Base-by-base conservation (phyloP, 1,140 invertebrate species). In the Drosophila bocki region DNA sequence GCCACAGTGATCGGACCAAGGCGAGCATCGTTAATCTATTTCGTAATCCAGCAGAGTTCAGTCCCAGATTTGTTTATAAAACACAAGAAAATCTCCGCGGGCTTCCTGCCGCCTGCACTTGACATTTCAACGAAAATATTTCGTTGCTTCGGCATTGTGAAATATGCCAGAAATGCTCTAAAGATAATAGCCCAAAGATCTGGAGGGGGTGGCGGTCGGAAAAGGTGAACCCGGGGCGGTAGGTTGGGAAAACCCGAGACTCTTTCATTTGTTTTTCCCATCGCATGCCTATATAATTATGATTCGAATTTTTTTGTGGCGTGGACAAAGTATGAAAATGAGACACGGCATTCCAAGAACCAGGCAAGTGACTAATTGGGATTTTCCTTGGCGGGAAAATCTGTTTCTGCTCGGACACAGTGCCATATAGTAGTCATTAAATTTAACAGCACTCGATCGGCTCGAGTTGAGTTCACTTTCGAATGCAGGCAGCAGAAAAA, bases 121-220 rank as follows among this genome's bases (percentile, higher is more conserved):
- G 84, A 88, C 84, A 88, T 90, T 88, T 88, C 77, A 81, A 79
- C 68, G 71, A 76, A 87, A 86, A 86, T 82, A 82, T 86, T 86
- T 84, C 72, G 65, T 75, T 64, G 57, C 51, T 68, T 68, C 62
- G 79, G 69, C 74, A 75, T 90, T 90, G 87, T 82, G 78, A 88
- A 90, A 72, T 78, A 88, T 90, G 81, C 85, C 76, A 90, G 63
- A 79, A 82, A 88, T 81, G 81, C 80, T 90, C 65, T 57, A 71
- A 47, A 62, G 69, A 61, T 82, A 86, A 86, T 79, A 50, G 65
- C 50, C 48, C 62, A 29, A 13, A 9, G 26, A 57, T 11, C 48
- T 22, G 29, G 12, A 0, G 42, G 26, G 15, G 4, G 9, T 1
- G 15, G 17, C 4, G 39, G 6, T 0, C 9, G 29, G 37, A 50